Evolutionary conservation across 1,140 invertebrate species (phyloP).

Genomic region (Pentalonia nigronervosa): DNA sequence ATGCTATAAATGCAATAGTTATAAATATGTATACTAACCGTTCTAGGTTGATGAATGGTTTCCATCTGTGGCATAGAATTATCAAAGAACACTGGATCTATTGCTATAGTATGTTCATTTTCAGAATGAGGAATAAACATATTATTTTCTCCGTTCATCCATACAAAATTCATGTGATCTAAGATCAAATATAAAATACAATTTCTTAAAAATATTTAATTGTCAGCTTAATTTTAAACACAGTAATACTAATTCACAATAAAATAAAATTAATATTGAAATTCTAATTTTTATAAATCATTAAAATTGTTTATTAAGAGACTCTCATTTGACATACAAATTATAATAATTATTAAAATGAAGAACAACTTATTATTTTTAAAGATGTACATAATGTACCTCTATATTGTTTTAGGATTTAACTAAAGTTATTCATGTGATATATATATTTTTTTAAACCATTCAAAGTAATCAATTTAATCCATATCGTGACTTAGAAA

Average conservation of each 20-base stretch:
- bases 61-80: slow-evolving; percentile 19
- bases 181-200: neutral
- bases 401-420: neutral
- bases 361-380: neutral
- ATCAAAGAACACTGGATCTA: slow-evolving; percentile 27
- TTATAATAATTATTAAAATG: neutral
- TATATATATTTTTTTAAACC: neutral
- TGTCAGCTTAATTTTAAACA: neutral
- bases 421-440: neutral
- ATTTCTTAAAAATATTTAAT: neutral
- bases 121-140: slow-evolving; percentile 31
- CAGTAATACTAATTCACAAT: neutral
- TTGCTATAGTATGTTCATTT: neutral
- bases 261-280: neutral
- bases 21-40: slow-evolving; percentile 28
- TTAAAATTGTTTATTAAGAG: neutral
- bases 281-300: neutral
- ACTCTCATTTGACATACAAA: neutral
- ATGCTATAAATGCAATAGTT: neutral
- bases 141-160: slow-evolving; percentile 47
- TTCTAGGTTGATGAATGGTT: slow-evolving; percentile 23
- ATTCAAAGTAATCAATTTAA: neutral
- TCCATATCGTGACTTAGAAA: too few species aligned
- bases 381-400: neutral
- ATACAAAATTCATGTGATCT: slow-evolving; percentile 54